Evolutionary conservation across 2,797 vertebrate genomes (phyloP), one percentile per base, ranked within the genome.

Genomic region (Geotrypetes seraphini): DNA sequence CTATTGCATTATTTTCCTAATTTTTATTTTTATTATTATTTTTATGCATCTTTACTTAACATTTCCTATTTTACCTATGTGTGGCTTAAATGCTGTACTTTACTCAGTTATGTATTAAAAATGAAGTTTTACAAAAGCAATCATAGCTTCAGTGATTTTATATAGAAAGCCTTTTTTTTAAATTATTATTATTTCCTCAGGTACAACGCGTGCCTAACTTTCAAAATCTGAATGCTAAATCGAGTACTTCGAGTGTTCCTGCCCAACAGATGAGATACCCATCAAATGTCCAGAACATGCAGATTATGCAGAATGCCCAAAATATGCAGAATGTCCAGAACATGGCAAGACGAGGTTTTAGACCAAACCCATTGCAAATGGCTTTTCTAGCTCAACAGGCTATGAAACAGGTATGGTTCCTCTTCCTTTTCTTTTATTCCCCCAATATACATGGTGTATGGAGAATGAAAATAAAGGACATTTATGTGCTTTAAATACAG

Each of bases 381-480:
- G 75, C 77, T 14, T 77, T 79, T 40, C 63, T 84, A 69, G 72
- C 78, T 12, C 83, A 82, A 24, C 81, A 86, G 43, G 77, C 76
- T 35, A 81, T 84, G 60, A 84, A 86, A 32, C 83, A 86, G 81
- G 81, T 85, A 53, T 11, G 10, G 5, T 34, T 5, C 14, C 11
- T 31, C 22, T 12, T 4, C 18, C 39, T 34, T 10, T 5, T n/a
- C n/a, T n/a, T n/a, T 7, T 35, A 16, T 1, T 1, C 8, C 5
- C 3, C n/a, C n/a, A n/a, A n/a, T n/a, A n/a, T n/a, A n/a, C n/a
- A n/a, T n/a, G n/a, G n/a, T n/a, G n/a, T n/a, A n/a, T n/a, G n/a
- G n/a, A n/a, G n/a, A n/a, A n/a, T n/a, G n/a, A n/a, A n/a, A n/a
- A n/a, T n/a, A n/a, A n/a, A n/a, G n/a, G n/a, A n/a, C n/a, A n/a